phyloP scores from a whole-genome alignment of 2,113 vertebrate species.

The Morone chrysops region DNA sequence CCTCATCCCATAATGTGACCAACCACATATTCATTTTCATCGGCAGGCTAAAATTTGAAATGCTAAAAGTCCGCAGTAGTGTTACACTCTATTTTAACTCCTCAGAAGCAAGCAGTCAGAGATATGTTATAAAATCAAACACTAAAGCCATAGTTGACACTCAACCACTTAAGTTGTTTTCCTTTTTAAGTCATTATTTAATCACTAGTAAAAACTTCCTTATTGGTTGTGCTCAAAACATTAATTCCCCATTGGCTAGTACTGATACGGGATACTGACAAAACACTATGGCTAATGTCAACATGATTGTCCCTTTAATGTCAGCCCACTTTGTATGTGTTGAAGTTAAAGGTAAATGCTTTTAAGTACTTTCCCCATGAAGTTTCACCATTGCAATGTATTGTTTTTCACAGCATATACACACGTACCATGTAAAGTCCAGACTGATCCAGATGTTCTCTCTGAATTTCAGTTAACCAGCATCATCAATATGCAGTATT shows the following conservation, averaged over 20 bases:
- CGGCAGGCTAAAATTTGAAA: background rate
- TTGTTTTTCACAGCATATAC: background rate
- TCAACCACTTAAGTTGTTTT: background rate
- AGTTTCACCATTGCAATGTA: slow-evolving; percentile 1
- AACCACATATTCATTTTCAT: background rate
- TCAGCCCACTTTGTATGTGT: background rate
- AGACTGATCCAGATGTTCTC: background rate
- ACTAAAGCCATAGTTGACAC: slow-evolving; percentile 66
- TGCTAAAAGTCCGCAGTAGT: background rate
- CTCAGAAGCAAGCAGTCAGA: background rate
- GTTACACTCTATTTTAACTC: slow-evolving; percentile 29
- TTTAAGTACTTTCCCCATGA: background rate
- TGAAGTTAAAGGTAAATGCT: background rate
- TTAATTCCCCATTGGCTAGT: background rate
- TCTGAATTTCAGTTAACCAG: slow-evolving; percentile 57
- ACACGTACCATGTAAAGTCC: background rate
- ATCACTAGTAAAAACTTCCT: slow-evolving; percentile 4
- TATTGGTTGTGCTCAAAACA: slow-evolving; percentile 33
- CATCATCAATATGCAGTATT: slow-evolving; percentile 57
- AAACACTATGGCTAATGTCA: slow-evolving; percentile 43
- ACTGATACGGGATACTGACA: slow-evolving; percentile 8
- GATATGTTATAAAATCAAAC: slow-evolving; percentile 46
- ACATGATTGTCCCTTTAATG: background rate
- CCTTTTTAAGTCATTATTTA: background rate
- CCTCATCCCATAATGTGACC: background rate